A percentile compares a stretch with the other conserved stretches of the same genome.
phyloP scores from a whole-genome alignment of 1,140 invertebrate species.

The Cyclargus thomasi region DNA sequence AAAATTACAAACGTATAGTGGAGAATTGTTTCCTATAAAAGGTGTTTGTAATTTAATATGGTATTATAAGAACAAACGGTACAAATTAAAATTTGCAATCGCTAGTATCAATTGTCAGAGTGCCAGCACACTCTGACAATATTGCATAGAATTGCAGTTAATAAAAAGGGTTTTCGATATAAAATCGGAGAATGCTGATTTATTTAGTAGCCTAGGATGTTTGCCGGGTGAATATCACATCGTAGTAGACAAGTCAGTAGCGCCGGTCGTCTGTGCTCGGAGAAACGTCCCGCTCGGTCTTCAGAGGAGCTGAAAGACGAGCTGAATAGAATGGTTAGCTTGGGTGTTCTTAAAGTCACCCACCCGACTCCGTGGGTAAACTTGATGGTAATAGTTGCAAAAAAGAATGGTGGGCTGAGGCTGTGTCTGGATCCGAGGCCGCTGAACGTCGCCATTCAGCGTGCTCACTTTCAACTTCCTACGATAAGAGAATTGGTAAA shows the following conservation, averaged over 20 bases:
- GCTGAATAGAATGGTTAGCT: slow-evolving; percentile 26
- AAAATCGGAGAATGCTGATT: slow-evolving; percentile 25
- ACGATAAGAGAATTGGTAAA: neutral
- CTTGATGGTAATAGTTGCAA: slow-evolving; percentile 15
- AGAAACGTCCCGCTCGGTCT: slow-evolving; percentile 20
- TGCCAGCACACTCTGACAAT: slow-evolving; percentile 16
- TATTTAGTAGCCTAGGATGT: slow-evolving; percentile 30
- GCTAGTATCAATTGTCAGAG: slow-evolving; percentile 18
- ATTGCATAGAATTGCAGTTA: slow-evolving; percentile 16
- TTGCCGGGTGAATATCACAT: slow-evolving; percentile 33
- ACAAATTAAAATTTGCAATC: slow-evolving; percentile 19
- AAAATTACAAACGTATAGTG: slow-evolving; percentile 11
- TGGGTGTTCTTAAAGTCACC: slow-evolving; percentile 24
- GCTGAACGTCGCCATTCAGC: slow-evolving; percentile 15
- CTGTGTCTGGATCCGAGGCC: slow-evolving; percentile 20
- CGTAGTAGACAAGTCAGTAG: slow-evolving; percentile 24
- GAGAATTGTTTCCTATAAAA: slow-evolving; percentile 7
- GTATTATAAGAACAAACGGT: slow-evolving; percentile 16
- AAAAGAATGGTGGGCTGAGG: slow-evolving; percentile 19
- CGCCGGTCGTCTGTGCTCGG: slow-evolving; percentile 23
- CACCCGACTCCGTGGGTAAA: slow-evolving; percentile 22
- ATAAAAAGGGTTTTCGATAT: slow-evolving; percentile 22
- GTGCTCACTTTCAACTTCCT: slow-evolving; percentile 13
- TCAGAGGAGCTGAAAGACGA: slow-evolving; percentile 23
- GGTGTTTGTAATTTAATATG: neutral